Evolutionary conservation across 2,113 vertebrate species (phyloP).

Genomic region (Malurus elegans): DNA sequence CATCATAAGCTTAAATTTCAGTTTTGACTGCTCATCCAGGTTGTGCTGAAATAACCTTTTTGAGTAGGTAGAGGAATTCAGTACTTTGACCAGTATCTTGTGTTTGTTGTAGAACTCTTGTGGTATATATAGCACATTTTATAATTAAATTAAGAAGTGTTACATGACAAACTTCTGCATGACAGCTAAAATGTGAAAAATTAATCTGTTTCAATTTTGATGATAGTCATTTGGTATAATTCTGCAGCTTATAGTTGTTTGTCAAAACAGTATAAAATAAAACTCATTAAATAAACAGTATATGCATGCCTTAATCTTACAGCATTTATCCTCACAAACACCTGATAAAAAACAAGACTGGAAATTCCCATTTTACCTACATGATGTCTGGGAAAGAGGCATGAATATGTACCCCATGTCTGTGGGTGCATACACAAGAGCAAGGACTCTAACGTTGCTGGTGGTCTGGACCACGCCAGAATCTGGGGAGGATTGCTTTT

Average conservation of each 20-base stretch:
- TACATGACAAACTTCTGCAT: neutral
- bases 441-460: neutral
- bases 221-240: neutral
- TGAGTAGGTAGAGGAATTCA: neutral
- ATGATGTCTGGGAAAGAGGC: neutral
- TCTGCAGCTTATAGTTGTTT: neutral
- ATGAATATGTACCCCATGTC: neutral
- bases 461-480: neutral
- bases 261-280: neutral
- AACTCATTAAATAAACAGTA: neutral
- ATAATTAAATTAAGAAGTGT: neutral
- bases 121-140: neutral
- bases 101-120: neutral
- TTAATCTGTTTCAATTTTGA: neutral
- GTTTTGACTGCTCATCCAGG: neutral
- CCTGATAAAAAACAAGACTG: neutral
- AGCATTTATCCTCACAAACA: neutral
- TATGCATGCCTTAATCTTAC: neutral
- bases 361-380: neutral
- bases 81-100: neutral
- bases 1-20: neutral
- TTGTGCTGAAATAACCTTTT: neutral
- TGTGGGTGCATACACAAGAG: neutral
- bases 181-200: neutral
- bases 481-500: neutral